Evolutionary conservation across 1,140 invertebrate genomes (phyloP).

Genomic region (Stegodyphus mimosarum): DNA sequence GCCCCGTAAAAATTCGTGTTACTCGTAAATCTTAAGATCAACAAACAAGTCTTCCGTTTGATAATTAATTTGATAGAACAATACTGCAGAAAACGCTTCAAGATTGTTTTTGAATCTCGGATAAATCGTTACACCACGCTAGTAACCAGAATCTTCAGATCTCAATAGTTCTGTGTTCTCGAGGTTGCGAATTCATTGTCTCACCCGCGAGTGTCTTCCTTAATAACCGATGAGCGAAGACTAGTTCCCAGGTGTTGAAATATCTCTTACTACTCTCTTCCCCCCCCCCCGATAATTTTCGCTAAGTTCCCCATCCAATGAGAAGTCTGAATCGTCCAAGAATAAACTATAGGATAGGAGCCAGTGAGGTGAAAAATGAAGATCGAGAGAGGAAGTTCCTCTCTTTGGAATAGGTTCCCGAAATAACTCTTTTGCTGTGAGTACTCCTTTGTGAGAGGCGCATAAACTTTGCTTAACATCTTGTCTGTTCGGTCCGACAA

Average conservation of each 20-base stretch:
- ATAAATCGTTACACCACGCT: no score
- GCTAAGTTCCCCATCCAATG: constrained; percentile 27
- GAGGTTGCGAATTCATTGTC: constrained; percentile 14
- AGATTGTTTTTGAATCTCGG: not conserved
- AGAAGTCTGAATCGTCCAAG: constrained; percentile 9
- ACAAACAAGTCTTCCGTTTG: no score
- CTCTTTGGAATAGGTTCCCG: constrained; percentile 20
- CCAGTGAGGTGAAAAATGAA: constrained; percentile 55
- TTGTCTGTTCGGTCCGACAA: constrained; percentile 45
- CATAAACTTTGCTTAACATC: constrained; percentile 58
- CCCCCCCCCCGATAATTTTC: constrained; percentile 25
- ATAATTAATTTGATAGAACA: not conserved
- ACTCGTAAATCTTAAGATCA: no score
- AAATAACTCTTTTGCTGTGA: constrained; percentile 42
- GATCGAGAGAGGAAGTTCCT: constrained; percentile 1
- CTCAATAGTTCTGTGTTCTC: constrained; percentile 11
- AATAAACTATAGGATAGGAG: constrained; percentile 49
- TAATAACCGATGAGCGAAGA: constrained; percentile 10
- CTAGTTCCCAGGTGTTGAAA: constrained; percentile 36
- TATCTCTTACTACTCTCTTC: constrained; percentile 3
- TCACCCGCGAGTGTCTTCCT: not conserved
- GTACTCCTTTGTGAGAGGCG: constrained; percentile 41
- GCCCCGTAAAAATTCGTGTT: no score
- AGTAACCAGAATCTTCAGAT: not conserved
- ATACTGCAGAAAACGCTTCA: not conserved